These are phyloP conservation scores for Lomographa bimaculata DNA, from an alignment of 2,888 invertebrate genomes.

Conservation along the genomic window DNA sequence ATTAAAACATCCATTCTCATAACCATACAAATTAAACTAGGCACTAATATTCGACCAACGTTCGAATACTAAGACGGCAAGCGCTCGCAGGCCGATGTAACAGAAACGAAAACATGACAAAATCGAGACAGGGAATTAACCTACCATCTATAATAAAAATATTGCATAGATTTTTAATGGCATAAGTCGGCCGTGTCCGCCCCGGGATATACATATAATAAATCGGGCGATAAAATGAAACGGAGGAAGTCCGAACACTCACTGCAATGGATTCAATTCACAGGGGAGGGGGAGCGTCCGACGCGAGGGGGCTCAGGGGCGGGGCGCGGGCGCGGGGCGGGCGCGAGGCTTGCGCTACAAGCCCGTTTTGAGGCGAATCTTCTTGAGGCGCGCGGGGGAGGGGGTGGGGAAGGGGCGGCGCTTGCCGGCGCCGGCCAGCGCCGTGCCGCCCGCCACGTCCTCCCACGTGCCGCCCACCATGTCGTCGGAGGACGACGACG, in stretches of 20 bases:
- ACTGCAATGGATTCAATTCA: too few relatives aligned
- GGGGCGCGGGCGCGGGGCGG: conserved; percentile 39
- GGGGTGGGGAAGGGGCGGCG: conserved; percentile 59
- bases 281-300: too few relatives aligned
- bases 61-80: conserved; percentile 31
- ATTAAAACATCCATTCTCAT: conserved; percentile 38
- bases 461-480: conserved; percentile 53
- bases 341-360: conserved; percentile 64
- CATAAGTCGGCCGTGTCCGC: conserved; percentile 26
- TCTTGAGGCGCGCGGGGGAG: conserved; percentile 65
- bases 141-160: conserved; percentile 21
- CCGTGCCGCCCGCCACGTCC: conserved; percentile 57
- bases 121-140: conserved; percentile 18
- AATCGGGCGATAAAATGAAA: too few relatives aligned
- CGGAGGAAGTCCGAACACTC: too few relatives aligned
- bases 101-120: conserved; percentile 29
- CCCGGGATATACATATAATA: too few relatives aligned
- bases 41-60: conserved; percentile 33
- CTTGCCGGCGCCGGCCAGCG: conserved; percentile 43
- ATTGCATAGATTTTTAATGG: conserved; percentile 39
- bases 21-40: conserved; percentile 25
- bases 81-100: conserved; percentile 27
- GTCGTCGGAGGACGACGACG: conserved; percentile 66
- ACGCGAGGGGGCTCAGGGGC: too few relatives aligned
- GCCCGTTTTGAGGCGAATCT: conserved; percentile 70